Percentiles rank a stretch among this genome's conserved stretches.
phyloP scores from a whole-genome alignment of 1,140 invertebrate genomes.

The Agrilus planipennis region DNA sequence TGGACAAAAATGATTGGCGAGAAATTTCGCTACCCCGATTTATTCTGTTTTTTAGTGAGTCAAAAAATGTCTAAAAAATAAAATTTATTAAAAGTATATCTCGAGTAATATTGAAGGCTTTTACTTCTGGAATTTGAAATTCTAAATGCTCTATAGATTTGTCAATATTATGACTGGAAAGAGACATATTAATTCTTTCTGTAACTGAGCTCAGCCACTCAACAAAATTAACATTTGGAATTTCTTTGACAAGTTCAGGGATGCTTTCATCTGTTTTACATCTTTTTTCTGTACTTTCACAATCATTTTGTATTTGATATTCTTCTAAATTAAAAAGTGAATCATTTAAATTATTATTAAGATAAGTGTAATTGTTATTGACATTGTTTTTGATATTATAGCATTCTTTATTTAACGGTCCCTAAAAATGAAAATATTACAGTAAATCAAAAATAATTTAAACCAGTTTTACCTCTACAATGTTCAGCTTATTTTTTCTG shows the following conservation, averaged over 20 bases:
- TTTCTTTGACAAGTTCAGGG: slow-evolving; percentile 16
- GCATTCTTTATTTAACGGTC: not conserved
- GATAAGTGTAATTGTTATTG: slow-evolving; percentile 5
- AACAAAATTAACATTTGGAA: slow-evolving; percentile 40
- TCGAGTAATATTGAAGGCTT: slow-evolving; percentile 5
- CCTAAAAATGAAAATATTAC: not conserved
- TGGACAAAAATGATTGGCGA: no score
- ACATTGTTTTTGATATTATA: not conserved
- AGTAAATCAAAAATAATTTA: not conserved
- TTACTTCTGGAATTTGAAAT: slow-evolving; percentile 55
- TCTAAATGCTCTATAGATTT: slow-evolving; percentile 56
- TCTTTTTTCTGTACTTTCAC: slow-evolving; percentile 7
- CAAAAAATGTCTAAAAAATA: slow-evolving; percentile 50
- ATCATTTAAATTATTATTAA: slow-evolving; percentile 2
- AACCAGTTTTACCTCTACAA: no score
- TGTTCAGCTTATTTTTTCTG: slow-evolving; percentile 3
- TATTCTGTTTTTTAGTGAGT: slow-evolving; percentile 57
- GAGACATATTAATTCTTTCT: slow-evolving; percentile 65
- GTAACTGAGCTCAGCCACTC: slow-evolving; percentile 63
- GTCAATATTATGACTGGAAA: slow-evolving; percentile 68
- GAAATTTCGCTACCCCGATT: slow-evolving; percentile 48
- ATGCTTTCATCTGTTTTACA: slow-evolving; percentile 8
- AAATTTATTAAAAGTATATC: slow-evolving; percentile 3
- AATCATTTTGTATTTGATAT: not conserved
- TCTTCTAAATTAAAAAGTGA: not conserved